Base-by-base conservation (phyloP, 2,888 invertebrate species). In the Opisthograptis luteolata region DNA sequence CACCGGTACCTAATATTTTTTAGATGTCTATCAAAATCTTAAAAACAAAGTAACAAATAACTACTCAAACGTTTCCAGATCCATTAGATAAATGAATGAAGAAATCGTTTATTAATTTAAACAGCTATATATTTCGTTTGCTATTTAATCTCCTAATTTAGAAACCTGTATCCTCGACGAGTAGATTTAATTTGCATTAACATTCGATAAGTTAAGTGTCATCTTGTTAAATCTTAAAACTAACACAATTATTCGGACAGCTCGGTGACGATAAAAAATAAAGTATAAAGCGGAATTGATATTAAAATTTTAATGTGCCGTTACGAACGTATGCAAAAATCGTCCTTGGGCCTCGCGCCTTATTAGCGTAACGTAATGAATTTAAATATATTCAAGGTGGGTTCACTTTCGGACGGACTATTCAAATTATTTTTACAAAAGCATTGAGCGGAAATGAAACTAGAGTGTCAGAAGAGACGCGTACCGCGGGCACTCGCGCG, bases 351-450 rank as follows among this genome's bases (percentile, higher is more conserved):
- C 64, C 70, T 69, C 60, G 62, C 74, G 69, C 76, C 79, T 68
- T 67, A 68, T 76, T 79, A 76, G 73, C 67, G 66, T 66, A 44
- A 64, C 65, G 70, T 85, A 82, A 87, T 87, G 84, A 81, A 85
- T 88, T 85, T 74, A 79, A 87, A 87, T 86, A 63, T 84, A 87
- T 87, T 81, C 86, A 70, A 68, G 58, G 62, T 67, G 73, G 66
- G 76, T 72, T 77, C 79, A 79, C 81, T 82, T 84, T 83, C 80
- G 70, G 78, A 65, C 61, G 60, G 70, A 76, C 70, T 78, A 76
- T 79, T 79, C 68, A 69, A 79, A 79, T 82, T 68, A 71, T 79
- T 79, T 78, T 79, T 78, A 76, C 72, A 76, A 75, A 81, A 77
- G 66, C 70, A 68, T 55, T 64, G 60, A 70, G 71, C 79, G 81